Evolutionary conservation across 92 coral and sea anemone species (phyloP), one percentile per base, ranked within the genome.

Genomic region (Bergia sp.): DNA sequence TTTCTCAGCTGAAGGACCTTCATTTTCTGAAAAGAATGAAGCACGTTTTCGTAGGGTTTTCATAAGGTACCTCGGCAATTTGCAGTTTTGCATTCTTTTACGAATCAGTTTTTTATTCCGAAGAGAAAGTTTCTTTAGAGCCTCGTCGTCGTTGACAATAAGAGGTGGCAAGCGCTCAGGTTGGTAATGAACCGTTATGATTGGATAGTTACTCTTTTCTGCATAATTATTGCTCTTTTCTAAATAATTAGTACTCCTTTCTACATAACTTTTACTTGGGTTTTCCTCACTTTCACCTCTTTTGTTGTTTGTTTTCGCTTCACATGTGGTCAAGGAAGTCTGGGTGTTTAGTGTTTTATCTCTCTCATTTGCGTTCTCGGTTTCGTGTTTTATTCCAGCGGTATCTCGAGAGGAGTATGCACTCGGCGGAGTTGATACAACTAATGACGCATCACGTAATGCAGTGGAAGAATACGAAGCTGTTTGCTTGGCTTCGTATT

Each of bases 21-120:
- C 80, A 42, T 7, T 41, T 76, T 36, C 12, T 42, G 80, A 41
- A 23, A 42, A 39, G 45, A 18, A n/a, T 18, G 80, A 10, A 76
- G 49, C 80, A 5, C 37, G 21, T 5, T n/a, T 40, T 20, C n/a
- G 36, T 2, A 20, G 15, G 80, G 45, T 18, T 21, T 44, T 76
- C 80, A 41, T 15, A 18, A 76, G 80, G 80, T 76, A 76, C 80
- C 49, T 42, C 80, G 80, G 80, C 45, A 76, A 76, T 37, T 76
- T 76, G 45, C 36, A 40, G 45, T 41, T 40, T 39, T 76, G 47
- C 45, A 44, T 18, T 44, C 80, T 42, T 18, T 76, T 42, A 76
- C 49, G 29, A 4, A 20, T 20, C 13, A 39, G 50, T 37, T 20
- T 76, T 76, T 76, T 76, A n/a, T 18, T 76, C 9, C 80, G 3